These are phyloP conservation scores for Zonotrichia leucophrys DNA, from an alignment of 2,113 vertebrate genomes.

Conservation along the genomic window DNA sequence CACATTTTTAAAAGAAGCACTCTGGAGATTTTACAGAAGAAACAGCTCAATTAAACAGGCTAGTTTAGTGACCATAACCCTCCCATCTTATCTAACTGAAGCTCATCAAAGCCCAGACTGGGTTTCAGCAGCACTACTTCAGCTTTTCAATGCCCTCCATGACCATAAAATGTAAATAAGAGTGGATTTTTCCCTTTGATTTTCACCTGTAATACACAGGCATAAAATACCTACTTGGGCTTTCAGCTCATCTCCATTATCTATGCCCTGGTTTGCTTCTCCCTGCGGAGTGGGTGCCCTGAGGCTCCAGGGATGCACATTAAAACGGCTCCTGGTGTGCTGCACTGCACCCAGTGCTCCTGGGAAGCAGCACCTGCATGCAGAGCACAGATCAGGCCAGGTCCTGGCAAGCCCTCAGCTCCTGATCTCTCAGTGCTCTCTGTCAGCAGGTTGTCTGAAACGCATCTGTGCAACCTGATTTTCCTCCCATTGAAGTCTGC, in stretches of 20 bases:
- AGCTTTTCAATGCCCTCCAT: not conserved
- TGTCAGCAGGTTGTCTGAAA: not conserved
- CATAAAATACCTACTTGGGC: not conserved
- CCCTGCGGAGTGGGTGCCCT: accelerated
- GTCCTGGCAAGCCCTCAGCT: not conserved
- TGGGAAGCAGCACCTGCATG: not conserved
- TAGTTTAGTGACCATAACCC: not conserved
- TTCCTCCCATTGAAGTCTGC: not conserved
- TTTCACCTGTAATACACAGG: not conserved
- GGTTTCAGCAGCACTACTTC: not conserved
- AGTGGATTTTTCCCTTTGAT: not conserved
- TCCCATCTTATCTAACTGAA: not conserved
- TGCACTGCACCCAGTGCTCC: accelerated
- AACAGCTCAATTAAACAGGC: not conserved
- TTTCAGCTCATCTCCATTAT: not conserved
- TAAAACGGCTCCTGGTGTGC: not conserved
- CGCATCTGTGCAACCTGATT: not conserved
- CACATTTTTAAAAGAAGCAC: not conserved
- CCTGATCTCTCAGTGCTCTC: not conserved
- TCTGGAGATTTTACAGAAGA: not conserved
- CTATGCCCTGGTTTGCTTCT: not conserved
- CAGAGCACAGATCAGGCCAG: not conserved
- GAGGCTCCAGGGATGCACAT: accelerated
- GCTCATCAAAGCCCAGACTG: not conserved
- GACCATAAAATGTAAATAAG: not conserved